Evolutionary conservation across 2,797 vertebrate genomes (phyloP), one percentile per base, ranked within the genome.

Genomic region (Falco cherrug): DNA sequence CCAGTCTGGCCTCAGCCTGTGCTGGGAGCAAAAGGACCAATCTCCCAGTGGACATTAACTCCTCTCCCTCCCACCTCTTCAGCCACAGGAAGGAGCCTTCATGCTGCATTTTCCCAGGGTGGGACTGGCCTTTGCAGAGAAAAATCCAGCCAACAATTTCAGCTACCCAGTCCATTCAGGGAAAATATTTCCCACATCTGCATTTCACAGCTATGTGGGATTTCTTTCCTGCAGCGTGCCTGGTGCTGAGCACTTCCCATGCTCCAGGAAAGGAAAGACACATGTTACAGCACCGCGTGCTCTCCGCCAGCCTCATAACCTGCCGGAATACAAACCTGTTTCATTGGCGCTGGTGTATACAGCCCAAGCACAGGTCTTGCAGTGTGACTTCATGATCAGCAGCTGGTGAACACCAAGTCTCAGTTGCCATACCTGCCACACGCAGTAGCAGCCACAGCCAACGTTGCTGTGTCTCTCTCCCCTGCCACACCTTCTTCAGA

Each of bases 241-340:
- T 67, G 16, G 11, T 67, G 48, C 61, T 77, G 45, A 86, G 83
- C 45, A 20, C 57, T 77, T 86, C 47, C 65, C 53, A 7, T 28
- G 13, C 53, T 88, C 56, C 69, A 80, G 78, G 53, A 76, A 74
- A 83, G 60, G 61, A 63, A 81, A 83, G 43, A 29, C n/a, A 87
- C 4, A 0, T 24, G n/a, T 39, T 54, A 24, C 0, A 79, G 48
- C 56, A 71, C 57, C 1, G 1, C 0, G 1, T 64, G 76, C 29
- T 64, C 65, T 37, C 81, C 76, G 48, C 20, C 63, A 37, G 67
- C 14, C 28, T 75, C 57, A 56, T 20, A 70, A 70, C 45, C 74
- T 63, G 51, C 43, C 35, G 13, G 14, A 85, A 69, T 28, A 73
- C 26, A 79, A 87, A 76, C 59, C 24, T 43, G 11, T 73, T 75